A percentile compares a stretch with the other conserved stretches of the same genome.
Evolutionary conservation across 2,888 invertebrate genomes (phyloP).

Genomic region (Dolichomitus sp.): DNA sequence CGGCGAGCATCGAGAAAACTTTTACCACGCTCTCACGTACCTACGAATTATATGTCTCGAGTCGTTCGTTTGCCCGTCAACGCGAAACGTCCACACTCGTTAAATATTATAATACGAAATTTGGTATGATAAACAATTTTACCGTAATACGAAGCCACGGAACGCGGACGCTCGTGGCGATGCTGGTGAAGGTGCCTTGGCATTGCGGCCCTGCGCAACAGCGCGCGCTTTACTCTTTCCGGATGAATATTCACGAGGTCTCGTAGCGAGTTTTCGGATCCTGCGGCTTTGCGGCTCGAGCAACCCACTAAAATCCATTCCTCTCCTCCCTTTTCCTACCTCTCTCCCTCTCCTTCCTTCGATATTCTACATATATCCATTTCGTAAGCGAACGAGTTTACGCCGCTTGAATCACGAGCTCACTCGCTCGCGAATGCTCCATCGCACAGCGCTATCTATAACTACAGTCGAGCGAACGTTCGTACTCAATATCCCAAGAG

Average conservation of each 20-base stretch:
- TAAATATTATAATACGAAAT: constrained; percentile 62
- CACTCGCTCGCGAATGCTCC: constrained; percentile 25
- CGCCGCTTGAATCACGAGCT: constrained; percentile 58
- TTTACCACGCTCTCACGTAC: not conserved
- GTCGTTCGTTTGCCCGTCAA: constrained; percentile 24
- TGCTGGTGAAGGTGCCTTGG: constrained; percentile 6
- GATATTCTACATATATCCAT: constrained; percentile 36
- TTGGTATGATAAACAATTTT: constrained; percentile 65
- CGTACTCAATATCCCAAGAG: constrained; percentile 45
- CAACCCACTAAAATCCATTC: constrained; percentile 62
- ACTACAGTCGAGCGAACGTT: constrained; percentile 25
- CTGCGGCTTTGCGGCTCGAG: constrained; percentile 66
- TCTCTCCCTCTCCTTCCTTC: constrained; percentile 3
- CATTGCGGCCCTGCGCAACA: constrained; percentile 32
- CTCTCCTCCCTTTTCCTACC: not conserved
- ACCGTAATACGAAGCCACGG: constrained; percentile 48
- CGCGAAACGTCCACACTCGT: constrained; percentile 49
- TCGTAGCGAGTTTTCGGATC: constrained; percentile 67
- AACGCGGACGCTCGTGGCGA: not conserved
- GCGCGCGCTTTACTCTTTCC: constrained; percentile 59
- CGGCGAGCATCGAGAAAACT: constrained; percentile 21
- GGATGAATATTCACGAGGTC: constrained; percentile 67
- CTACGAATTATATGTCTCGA: not conserved
- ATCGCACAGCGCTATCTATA: constrained; percentile 21
- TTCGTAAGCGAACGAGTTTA: constrained; percentile 48